A percentile compares a stretch with the other conserved stretches of the same genome.
These are phyloP conservation scores for Sigmodon hispidus DNA, from an alignment of 2,113 vertebrate species.

Conservation along the genomic window DNA sequence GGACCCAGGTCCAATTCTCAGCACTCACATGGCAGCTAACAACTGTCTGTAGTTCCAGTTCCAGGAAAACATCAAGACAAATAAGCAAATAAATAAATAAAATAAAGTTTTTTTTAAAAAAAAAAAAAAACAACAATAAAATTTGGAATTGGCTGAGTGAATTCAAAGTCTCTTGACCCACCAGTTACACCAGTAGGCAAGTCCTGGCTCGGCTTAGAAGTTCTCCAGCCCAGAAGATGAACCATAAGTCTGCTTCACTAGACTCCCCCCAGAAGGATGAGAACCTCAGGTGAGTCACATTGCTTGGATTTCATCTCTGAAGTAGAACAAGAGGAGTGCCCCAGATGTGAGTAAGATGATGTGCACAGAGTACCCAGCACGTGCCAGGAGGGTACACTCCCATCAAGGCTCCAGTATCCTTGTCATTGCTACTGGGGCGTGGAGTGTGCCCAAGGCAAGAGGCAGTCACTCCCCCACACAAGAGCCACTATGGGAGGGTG, in stretches of 20 bases:
- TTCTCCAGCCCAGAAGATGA: rapidly evolving
- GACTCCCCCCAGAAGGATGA: neutral
- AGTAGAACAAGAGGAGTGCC: neutral
- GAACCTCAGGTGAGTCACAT: neutral
- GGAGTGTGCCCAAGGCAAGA: neutral
- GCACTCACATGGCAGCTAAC: too few species aligned
- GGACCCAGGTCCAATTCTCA: too few species aligned
- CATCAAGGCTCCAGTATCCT: too few species aligned
- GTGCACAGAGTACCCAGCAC: neutral
- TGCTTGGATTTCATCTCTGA: neutral
- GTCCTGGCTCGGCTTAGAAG: rapidly evolving
- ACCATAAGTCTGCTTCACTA: rapidly evolving
- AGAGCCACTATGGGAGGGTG: rapidly evolving
- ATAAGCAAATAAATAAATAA: too few species aligned
- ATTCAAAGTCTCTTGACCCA: neutral
- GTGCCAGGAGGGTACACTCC: rapidly evolving
- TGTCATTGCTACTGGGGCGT: neutral
- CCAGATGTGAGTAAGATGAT: rapidly evolving
- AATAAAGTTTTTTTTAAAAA: too few species aligned
- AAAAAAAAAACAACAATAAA: neutral
- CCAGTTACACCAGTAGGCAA: neutral
- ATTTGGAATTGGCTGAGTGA: neutral
- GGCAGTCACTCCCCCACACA: rapidly evolving
- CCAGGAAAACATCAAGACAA: too few species aligned
- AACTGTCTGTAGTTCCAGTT: too few species aligned